Conservation (phyloP, 1,140 invertebrate species). For the Choristoneura fumiferana region DNA sequence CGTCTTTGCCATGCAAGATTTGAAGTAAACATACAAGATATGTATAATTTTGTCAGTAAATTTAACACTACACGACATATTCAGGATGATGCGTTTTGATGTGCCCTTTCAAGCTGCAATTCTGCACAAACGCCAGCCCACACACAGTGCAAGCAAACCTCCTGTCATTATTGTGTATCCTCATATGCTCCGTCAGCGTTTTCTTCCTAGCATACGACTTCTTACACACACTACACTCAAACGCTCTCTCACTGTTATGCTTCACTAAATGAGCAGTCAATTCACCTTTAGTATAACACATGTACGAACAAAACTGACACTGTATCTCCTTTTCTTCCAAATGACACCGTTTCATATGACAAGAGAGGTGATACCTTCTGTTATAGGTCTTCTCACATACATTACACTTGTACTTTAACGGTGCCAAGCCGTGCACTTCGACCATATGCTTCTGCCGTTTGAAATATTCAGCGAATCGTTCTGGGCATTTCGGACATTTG, state of each 20-base stretch:
- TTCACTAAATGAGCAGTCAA: slow-evolving; percentile 81
- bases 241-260: slow-evolving; percentile 81
- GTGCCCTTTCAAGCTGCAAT: slow-evolving; percentile 64
- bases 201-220: slow-evolving; percentile 83
- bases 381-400: slow-evolving; percentile 62
- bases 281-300: slow-evolving; percentile 65
- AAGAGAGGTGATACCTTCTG: slow-evolving; percentile 54
- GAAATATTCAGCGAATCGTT: slow-evolving; percentile 64
- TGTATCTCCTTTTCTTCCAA: slow-evolving; percentile 63
- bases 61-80: background rate
- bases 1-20: too few relatives aligned
- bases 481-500: slow-evolving; percentile 60
- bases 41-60: too few relatives aligned
- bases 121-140: slow-evolving; percentile 77
- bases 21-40: too few relatives aligned
- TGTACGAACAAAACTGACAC: slow-evolving; percentile 56
- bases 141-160: slow-evolving; percentile 74
- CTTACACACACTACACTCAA: slow-evolving; percentile 79
- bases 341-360: slow-evolving; percentile 65
- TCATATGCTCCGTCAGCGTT: slow-evolving; percentile 84
- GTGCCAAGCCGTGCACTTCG: slow-evolving; percentile 48
- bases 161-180: slow-evolving; percentile 81
- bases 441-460: slow-evolving; percentile 61
- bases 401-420: slow-evolving; percentile 61
- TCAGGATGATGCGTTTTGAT: slow-evolving; percentile 49